These are phyloP conservation scores for Drosophila truncata DNA, from an alignment of 1,140 invertebrate genomes.

Conservation along the genomic window DNA sequence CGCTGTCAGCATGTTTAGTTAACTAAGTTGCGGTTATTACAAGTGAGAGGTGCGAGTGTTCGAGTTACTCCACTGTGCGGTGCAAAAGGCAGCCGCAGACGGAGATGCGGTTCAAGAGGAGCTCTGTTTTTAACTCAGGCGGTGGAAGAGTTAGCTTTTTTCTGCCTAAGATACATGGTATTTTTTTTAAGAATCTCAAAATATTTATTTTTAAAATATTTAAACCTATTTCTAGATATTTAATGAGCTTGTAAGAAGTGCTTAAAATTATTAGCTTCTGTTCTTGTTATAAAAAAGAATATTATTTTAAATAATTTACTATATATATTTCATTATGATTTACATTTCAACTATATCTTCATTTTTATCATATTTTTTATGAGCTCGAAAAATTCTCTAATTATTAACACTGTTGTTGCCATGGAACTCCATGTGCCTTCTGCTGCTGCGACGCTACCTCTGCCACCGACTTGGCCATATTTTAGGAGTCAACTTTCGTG, in stretches of 20 bases:
- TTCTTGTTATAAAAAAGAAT: too few relatives aligned
- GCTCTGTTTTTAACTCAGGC: not conserved
- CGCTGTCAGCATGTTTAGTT: constrained; percentile 80
- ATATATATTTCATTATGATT: too few relatives aligned
- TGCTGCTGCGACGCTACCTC: constrained; percentile 5
- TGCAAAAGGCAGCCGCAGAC: constrained; percentile 7
- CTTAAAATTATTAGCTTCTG: too few relatives aligned
- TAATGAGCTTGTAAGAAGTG: not conserved
- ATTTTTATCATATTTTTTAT: too few relatives aligned
- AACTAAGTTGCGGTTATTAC: constrained; percentile 84
- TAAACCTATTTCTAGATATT: not conserved
- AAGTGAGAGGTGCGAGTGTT: constrained; percentile 50
- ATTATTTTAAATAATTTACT: too few relatives aligned
- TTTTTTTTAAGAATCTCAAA: too few relatives aligned
- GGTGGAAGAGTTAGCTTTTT: constrained; percentile 4
- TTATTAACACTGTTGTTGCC: constrained; percentile 17
- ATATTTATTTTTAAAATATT: too few relatives aligned
- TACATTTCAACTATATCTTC: too few relatives aligned
- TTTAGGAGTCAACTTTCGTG: constrained; percentile 71
- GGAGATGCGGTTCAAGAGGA: constrained; percentile 16
- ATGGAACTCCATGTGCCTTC: constrained; percentile 41
- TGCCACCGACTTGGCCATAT: constrained; percentile 46
- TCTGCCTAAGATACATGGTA: too few relatives aligned
- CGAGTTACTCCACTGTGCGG: constrained; percentile 7
- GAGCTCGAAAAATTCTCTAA: too few relatives aligned